A percentile compares a stretch with the other conserved stretches of the same genome.
Conservation (phyloP, 2,797 vertebrate species). For the Ptychobarbus kaznakovi region DNA sequence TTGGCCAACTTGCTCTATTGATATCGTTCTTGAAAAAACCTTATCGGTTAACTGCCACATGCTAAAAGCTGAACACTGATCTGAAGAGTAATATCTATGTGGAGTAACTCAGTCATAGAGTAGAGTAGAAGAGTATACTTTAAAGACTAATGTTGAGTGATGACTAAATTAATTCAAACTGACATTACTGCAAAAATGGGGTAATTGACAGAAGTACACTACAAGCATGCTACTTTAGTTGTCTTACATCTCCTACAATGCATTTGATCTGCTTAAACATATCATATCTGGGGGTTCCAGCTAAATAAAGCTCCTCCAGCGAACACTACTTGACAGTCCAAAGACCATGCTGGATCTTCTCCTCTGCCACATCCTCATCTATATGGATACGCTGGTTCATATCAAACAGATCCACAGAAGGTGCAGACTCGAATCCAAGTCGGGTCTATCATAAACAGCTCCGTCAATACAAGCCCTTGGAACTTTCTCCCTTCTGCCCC, state of each 20-base stretch:
- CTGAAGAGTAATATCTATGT: not conserved
- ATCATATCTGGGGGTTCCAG: constrained; percentile 23
- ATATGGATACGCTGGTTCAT: constrained; percentile 19
- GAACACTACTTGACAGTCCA: constrained; percentile 40
- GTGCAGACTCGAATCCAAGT: constrained; percentile 40
- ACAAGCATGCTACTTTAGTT: not conserved
- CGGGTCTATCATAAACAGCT: constrained; percentile 54
- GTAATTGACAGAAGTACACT: not conserved
- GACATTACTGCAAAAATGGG: constrained; percentile 12
- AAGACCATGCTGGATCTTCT: constrained; percentile 32
- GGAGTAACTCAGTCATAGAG: not conserved
- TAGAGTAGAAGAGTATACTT: constrained; percentile 26
- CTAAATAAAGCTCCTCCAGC: constrained; percentile 23
- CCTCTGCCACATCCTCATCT: constrained; percentile 34
- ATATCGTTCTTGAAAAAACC: not conserved
- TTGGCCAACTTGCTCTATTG: not conserved
- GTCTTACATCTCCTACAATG: constrained; percentile 12
- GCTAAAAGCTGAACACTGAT: not conserved
- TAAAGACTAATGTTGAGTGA: constrained; percentile 30
- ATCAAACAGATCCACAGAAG: constrained; percentile 18
- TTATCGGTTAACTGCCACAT: not conserved
- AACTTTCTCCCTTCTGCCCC: constrained; percentile 44
- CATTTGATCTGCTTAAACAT: constrained; percentile 27
- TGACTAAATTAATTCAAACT: constrained; percentile 33
- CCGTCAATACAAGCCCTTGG: constrained; percentile 54